These are phyloP conservation scores for Noctua janthina DNA, from an alignment of 2,888 invertebrate species.

Conservation along the genomic window DNA sequence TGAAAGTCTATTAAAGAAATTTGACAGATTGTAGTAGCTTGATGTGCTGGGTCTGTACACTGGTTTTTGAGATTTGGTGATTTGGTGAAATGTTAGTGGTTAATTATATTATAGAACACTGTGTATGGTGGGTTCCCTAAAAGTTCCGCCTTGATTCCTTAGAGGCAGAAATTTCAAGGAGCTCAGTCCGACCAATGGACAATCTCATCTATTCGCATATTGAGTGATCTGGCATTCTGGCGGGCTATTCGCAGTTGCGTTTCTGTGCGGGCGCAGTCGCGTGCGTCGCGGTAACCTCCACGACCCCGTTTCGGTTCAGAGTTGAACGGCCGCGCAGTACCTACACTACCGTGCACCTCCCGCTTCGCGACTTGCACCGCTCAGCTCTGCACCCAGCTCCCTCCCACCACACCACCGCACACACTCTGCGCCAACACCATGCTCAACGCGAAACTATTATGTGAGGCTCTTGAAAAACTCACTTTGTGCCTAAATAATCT, in stretches of 20 bases:
- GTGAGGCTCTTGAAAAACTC: conserved; percentile 18
- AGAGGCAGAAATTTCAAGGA: neutral
- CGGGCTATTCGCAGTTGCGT: conserved; percentile 52
- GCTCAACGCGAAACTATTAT: conserved; percentile 32
- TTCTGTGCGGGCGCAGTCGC: conserved; percentile 53
- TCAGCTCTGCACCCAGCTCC: conserved; percentile 48
- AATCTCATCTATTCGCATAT: neutral
- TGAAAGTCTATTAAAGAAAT: too few species aligned
- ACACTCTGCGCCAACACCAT: conserved; percentile 29
- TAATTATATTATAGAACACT: neutral
- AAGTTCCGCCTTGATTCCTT: neutral
- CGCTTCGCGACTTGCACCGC: conserved; percentile 35
- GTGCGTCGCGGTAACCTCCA: conserved; percentile 75
- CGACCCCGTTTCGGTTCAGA: conserved; percentile 88
- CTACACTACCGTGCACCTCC: conserved; percentile 73
- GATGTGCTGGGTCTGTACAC: too few species aligned
- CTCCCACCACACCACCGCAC: conserved; percentile 40
- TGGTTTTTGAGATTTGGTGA: neutral
- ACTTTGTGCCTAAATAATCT: conserved; percentile 7
- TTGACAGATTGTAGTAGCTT: too few species aligned
- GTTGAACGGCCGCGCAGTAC: conserved; percentile 83
- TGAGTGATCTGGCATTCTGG: conserved; percentile 16
- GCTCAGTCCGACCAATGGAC: too few species aligned
- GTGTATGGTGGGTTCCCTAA: neutral
- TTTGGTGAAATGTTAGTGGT: neutral